Evolutionary conservation across 1,140 invertebrate species (phyloP).

Genomic region (Zelostemma sp.): DNA sequence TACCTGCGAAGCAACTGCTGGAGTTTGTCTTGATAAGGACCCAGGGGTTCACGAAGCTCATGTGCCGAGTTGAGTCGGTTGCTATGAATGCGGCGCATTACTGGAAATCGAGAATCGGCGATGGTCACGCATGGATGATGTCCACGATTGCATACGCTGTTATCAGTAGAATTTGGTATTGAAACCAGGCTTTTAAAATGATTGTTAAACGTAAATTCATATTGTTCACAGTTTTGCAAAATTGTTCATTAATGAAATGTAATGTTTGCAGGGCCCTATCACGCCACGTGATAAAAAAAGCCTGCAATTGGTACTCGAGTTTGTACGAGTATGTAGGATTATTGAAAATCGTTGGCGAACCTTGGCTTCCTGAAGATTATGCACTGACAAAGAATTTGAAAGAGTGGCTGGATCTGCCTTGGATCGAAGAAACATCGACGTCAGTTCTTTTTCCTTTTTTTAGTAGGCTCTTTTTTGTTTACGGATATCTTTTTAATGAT

Average conservation of each 20-base stretch:
- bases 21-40: constrained; percentile 72
- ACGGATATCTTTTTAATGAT: background rate
- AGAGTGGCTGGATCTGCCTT: constrained; percentile 69
- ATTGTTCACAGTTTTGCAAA: too few relatives aligned
- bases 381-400: constrained; percentile 67
- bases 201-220: too few relatives aligned
- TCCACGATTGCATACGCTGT: constrained; percentile 71
- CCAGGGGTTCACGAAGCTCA: constrained; percentile 72
- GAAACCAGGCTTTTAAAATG: too few relatives aligned
- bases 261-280: constrained; percentile 59
- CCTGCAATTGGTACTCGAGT: constrained; percentile 70
- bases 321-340: constrained; percentile 63
- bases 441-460: constrained; percentile 28
- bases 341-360: constrained; percentile 66
- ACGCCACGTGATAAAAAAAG: constrained; percentile 66
- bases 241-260: too few relatives aligned
- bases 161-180: constrained; percentile 74
- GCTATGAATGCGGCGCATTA: constrained; percentile 67
- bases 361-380: constrained; percentile 69
- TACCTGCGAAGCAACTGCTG: constrained; percentile 74
- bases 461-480: too few relatives aligned
- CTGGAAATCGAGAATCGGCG: constrained; percentile 69
- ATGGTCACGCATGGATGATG: constrained; percentile 72
- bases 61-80: constrained; percentile 69
- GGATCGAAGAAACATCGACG: constrained; percentile 61